Base-by-base conservation (phyloP, 2,888 invertebrate species). In the Bugulina stolonifera region DNA sequence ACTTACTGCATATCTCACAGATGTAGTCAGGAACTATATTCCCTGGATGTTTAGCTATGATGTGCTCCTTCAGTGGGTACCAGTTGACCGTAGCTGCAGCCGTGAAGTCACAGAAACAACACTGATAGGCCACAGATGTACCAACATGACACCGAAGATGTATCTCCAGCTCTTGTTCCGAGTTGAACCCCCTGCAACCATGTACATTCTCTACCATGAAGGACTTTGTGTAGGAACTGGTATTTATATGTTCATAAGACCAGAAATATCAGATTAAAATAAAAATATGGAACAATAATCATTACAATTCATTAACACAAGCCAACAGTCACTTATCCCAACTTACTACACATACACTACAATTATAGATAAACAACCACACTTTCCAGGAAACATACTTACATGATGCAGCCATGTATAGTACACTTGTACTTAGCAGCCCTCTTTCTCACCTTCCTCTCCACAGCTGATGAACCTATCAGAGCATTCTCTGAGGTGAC, bases 11-110 rank as follows among this genome's bases (percentile, higher is more conserved):
- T 43, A 54, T 70, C 5, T n/a, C 5, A 25, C 70, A 70, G 14
- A 29, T 27, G 23, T 25, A 70, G 27, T n/a, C 54, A 5, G 70
- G 23, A 5, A 23, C 10, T n/a, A 70, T 43, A 18, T 43, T 22
- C 3, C 70, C 70, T 5, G 43, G 52, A 25, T 70, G 70, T 29
- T 54, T 70, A 29, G 70, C 70, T 10, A 70, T 70, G 52, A 70
- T 54, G 52, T 70, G 70, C 70, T 70, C 70, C 52, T 70, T 70
- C 35, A 70, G 52, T 2, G 70, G 70, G 25, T 54, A 70, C 70
- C 70, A 70, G 52, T 70, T 70, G 43, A 54, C 52, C 5, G 70
- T 70, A 10, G 64, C 64, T 27, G 64, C 64, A 54, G 70, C 52
- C 3, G 54, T 54, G 52, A 70, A 70, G 43, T 54, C 54, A 29